Base-by-base conservation (phyloP, 1,140 invertebrate species). In the Listronotus bonariensis region DNA sequence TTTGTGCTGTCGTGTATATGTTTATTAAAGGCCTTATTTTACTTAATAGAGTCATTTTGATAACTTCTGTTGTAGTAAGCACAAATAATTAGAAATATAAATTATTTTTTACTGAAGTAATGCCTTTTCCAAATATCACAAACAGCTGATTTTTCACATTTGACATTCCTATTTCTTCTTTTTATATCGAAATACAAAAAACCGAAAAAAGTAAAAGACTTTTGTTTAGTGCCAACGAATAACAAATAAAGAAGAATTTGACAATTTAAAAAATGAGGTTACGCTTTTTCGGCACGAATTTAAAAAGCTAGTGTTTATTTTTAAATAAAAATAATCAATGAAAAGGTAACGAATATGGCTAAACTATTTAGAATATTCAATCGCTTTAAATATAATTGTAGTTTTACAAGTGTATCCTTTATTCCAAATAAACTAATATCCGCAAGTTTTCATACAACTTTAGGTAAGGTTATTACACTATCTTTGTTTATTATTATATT, bases 1-100 rank as follows among this genome's bases (percentile, higher is more conserved):
- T 55, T 32, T 52, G 49, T 8, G 20, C 41, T 5, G 41, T 9
- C 9, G 15, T 63, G 12, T 34, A 31, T 3, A 15, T n/a, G 26
- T 56, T 45, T 6, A 63, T 17, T 14, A 63, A 20, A 18, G 61
- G 61, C 36, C 45, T 54, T 46, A 63, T 17, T 56, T 63, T 63
- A 15, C 61, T 63, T 15, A 63, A 17, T 20, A 63, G 18, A 38
- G 61, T 55, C 61, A 63, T 63, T 48, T 63, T 56, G 34, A 10
- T 36, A 36, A 8, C 8, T 52, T 52, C 2, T 52, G 20, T 26
- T 26, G 5, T 5, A 26, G 20, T 26, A 3, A 26, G 20, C 20
- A 5, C 20, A 26, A 26, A 26, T 26, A 26, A 3, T 26, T 5
- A 26, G 5, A 26, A 26, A 26, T 26, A 26, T 3, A n/a, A n/a